phyloP scores from a whole-genome alignment of 2,888 invertebrate genomes.

The Aphidoletes aphidimyza region DNA sequence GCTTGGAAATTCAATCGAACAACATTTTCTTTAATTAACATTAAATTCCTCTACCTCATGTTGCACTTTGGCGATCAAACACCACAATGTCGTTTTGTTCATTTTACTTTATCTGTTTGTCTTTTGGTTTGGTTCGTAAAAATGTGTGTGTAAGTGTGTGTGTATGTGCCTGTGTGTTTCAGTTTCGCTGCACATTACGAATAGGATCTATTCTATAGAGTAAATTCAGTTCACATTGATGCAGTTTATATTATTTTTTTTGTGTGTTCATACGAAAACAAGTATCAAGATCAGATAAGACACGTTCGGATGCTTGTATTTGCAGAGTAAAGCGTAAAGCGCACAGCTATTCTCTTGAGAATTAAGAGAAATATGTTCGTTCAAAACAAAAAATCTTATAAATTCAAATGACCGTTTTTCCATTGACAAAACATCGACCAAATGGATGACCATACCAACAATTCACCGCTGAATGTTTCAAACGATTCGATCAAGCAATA shows the following conservation, averaged over 20 bases:
- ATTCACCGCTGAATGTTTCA: not conserved
- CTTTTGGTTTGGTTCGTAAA: conserved; percentile 5
- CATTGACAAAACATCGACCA: not conserved
- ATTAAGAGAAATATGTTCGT: not conserved
- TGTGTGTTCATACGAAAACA: not conserved
- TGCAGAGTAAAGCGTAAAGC: conserved; percentile 7
- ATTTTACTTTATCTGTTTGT: not conserved
- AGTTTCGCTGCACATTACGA: not conserved
- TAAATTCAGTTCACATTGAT: not conserved
- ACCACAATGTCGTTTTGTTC: conserved; percentile 18
- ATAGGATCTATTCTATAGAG: not conserved
- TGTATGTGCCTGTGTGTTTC: too few relatives aligned
- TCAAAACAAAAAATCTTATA: not conserved
- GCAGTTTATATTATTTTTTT: not conserved
- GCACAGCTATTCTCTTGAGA: not conserved
- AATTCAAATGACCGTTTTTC: not conserved
- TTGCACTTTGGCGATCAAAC: too few relatives aligned
- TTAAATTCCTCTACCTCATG: conserved; percentile 16
- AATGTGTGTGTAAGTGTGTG: not conserved
- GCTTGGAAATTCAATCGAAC: conserved; percentile 6
- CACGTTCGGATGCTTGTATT: not conserved
- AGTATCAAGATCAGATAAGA: conserved; percentile 36
- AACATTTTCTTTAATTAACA: conserved; percentile 36
- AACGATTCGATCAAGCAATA: not conserved
- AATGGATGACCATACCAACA: not conserved